Percentiles rank a stretch among this genome's conserved stretches.
Conservation (phyloP, 2,113 vertebrate species). For the Desmodus rotundus region DNA sequence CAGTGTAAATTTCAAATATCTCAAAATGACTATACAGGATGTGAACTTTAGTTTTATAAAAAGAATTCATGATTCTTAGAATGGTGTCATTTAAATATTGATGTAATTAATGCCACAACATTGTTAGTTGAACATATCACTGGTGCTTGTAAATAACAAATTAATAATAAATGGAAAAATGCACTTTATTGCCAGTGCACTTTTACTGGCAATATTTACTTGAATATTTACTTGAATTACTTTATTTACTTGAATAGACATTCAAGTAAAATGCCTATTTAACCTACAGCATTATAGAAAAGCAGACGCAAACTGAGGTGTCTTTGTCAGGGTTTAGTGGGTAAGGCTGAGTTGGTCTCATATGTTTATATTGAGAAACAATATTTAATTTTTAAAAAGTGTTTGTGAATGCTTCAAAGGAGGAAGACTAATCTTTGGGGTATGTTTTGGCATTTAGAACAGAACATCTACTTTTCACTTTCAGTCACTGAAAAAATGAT, state of each 20-base stretch:
- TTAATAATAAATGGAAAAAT: background rate
- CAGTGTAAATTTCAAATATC: background rate
- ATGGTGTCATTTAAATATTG: background rate
- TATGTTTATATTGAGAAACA: background rate
- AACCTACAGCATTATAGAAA: background rate
- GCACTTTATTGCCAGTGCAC: background rate
- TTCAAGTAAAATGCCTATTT: background rate
- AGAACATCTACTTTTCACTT: background rate
- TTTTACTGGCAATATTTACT: too few species aligned
- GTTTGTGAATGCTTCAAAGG: background rate
- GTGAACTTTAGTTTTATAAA: background rate
- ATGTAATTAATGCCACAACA: background rate
- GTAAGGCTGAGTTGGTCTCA: background rate
- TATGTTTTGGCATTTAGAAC: background rate
- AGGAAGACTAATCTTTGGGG: background rate
- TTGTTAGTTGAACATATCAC: background rate
- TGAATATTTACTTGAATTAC: too few species aligned
- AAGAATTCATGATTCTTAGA: background rate
- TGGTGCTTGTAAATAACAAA: background rate
- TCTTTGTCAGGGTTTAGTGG: background rate
- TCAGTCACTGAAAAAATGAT: background rate
- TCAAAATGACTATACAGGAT: background rate
- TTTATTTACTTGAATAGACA: too few species aligned
- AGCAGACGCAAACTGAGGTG: background rate
- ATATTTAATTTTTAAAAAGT: background rate